Evolutionary conservation across 2,888 invertebrate species (phyloP), one percentile per base, ranked within the genome.

Genomic region (Rugalucina vietnamica): DNA sequence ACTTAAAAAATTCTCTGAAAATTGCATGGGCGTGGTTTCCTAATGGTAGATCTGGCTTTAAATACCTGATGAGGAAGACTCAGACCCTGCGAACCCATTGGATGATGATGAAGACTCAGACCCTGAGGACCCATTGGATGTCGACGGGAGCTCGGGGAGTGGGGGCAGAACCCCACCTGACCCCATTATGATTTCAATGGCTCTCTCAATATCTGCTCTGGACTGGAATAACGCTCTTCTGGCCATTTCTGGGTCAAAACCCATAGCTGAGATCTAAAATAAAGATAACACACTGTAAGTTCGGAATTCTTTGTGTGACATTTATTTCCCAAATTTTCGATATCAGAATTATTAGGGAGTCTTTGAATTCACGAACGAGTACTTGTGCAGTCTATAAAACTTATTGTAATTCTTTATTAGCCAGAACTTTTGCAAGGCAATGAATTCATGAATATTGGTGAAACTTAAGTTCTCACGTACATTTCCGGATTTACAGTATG

Each of bases 181-280:
- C 37, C 85, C 81, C 36, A 93, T 82, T 70, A 94, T 83, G 18
- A 90, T 90, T 50, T 93, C 92, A 27, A 93, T 89, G 0, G 94
- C 92, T 34, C 83, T 86, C 75, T 88, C 83, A 12, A 92, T 85
- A 77, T 91, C 85, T 2, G 92, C 92, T 14, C 76, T 65, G 77
- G 85, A 85, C 60, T 90, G 83, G 12, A 80, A 72, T 29, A 94
- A 81, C 2, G 93, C 93, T 65, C 86, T 70, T 54, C 88, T 79
- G 0, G 90, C 92, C 79, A 91, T 88, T 34, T 92, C 91, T 14
- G 85, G 76, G 32, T 91, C 91, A 91, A 93, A 94, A 1, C 94
- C 94, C 86, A 94, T 82, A 39, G 84, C 79, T 12, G 88, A 85
- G 1, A 93, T 85, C 93, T 93, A 74, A n/a, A 81, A 65, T 34